These are phyloP conservation scores for Tetranychus piercei DNA, from an alignment of 2,888 invertebrate species.

Conservation along the genomic window DNA sequence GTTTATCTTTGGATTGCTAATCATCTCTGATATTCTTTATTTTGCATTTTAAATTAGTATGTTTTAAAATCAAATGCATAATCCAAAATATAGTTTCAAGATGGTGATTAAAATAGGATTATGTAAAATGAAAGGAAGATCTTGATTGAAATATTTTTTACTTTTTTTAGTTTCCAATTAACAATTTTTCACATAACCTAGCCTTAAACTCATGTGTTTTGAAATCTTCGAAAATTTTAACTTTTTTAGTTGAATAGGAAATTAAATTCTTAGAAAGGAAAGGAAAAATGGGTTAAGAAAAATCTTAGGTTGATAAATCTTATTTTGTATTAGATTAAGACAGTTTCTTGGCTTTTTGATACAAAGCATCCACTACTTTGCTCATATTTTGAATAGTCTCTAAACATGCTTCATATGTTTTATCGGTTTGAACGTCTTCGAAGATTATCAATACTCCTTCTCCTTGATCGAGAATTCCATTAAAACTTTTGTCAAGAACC, in stretches of 20 bases:
- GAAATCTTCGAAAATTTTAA: neutral
- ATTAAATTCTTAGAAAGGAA: neutral
- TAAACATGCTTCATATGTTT: conserved; percentile 89
- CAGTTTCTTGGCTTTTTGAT: conserved; percentile 96
- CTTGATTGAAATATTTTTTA: too few species aligned
- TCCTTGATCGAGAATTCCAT: conserved; percentile 91
- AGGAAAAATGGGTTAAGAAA: neutral
- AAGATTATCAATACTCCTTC: conserved; percentile 94
- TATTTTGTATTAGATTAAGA: conserved; percentile 40
- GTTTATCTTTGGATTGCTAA: too few species aligned
- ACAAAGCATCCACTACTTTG: conserved; percentile 95
- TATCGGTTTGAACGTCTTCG: conserved; percentile 80
- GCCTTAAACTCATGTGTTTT: too few species aligned
- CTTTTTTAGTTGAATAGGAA: neutral
- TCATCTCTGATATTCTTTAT: too few species aligned
- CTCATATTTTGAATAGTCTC: conserved; percentile 98
- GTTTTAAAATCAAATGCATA: too few species aligned
- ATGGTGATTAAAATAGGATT: too few species aligned
- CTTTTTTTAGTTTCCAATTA: too few species aligned
- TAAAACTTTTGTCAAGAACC: conserved; percentile 93
- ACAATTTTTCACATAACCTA: too few species aligned
- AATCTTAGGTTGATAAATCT: neutral
- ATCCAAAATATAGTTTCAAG: too few species aligned
- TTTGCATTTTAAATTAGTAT: too few species aligned
- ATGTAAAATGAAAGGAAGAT: too few species aligned